phyloP scores from a whole-genome alignment of 2,797 vertebrate genomes.

The Pristis pectinata region DNA sequence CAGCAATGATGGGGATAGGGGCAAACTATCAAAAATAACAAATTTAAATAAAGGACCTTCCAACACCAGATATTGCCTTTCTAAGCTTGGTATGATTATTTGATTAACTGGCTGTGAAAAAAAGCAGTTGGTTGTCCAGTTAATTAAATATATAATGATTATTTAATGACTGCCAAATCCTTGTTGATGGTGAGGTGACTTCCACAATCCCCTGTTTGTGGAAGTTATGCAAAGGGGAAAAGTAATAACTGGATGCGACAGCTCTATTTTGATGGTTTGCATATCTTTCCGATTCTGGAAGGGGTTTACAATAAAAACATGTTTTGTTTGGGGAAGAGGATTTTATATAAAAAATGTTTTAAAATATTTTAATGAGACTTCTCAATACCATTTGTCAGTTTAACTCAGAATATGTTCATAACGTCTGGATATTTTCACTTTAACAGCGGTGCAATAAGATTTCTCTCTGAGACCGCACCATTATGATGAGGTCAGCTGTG shows the following conservation, averaged over 20 bases:
- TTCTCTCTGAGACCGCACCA: constrained; percentile 24
- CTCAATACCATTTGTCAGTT: constrained; percentile 36
- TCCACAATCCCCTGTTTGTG: background rate
- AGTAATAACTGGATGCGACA: background rate
- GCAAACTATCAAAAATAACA: constrained; percentile 13
- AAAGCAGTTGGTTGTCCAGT: background rate
- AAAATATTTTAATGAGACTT: constrained; percentile 34
- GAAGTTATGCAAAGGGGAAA: background rate
- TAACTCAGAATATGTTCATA: constrained; percentile 33
- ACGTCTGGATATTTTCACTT: constrained; percentile 33
- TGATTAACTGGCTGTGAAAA: background rate
- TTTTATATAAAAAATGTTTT: constrained; percentile 27
- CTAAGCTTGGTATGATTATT: background rate
- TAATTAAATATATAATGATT: background rate
- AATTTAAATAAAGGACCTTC: background rate
- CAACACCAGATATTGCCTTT: constrained; percentile 33
- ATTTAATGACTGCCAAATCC: constrained; percentile 16
- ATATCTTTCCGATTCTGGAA: background rate
- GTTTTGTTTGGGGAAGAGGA: constrained; percentile 31
- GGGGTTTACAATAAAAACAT: constrained; percentile 33
- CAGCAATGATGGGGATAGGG: background rate
- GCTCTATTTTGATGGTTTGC: background rate
- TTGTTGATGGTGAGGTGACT: background rate
- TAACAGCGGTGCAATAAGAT: constrained; percentile 35
- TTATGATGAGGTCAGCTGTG: constrained; percentile 48